Percentiles rank a stretch among this genome's conserved stretches.
These are phyloP conservation scores for Tapirus indicus DNA, from an alignment of 2,797 vertebrate genomes.

Conservation along the genomic window DNA sequence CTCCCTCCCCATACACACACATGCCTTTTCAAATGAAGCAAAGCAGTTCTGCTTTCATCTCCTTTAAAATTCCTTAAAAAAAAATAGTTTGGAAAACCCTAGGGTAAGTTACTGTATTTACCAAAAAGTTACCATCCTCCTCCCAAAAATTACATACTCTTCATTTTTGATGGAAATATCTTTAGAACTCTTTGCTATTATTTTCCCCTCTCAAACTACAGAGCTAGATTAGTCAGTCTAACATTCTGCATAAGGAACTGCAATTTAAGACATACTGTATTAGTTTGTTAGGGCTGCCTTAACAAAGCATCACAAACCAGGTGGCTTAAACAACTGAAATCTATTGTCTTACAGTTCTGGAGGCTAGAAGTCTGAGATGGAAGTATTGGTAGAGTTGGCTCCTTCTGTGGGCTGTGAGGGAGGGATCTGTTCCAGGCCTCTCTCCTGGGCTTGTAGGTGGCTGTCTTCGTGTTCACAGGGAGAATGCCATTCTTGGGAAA, in stretches of 20 bases:
- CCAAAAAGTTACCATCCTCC: neutral
- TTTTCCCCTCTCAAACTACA: neutral
- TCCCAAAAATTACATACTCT: neutral
- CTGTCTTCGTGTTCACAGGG: neutral
- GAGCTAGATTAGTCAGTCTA: neutral
- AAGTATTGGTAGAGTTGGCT: accelerated
- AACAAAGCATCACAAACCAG: neutral
- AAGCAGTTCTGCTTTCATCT: neutral
- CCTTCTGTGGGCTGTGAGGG: neutral
- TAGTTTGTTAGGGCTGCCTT: neutral
- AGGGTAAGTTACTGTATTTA: neutral
- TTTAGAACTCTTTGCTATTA: neutral
- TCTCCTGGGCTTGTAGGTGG: neutral
- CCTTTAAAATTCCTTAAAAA: neutral
- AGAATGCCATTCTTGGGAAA: neutral
- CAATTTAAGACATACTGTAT: neutral
- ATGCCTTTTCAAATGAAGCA: neutral
- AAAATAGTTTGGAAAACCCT: neutral
- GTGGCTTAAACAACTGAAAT: neutral
- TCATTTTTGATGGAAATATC: neutral
- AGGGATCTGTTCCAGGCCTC: too few relatives aligned
- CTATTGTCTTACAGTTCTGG: neutral
- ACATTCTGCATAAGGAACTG: neutral
- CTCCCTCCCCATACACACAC: neutral
- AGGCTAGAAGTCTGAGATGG: neutral